A percentile compares a stretch with the other conserved stretches of the same genome.
Conservation (phyloP, 2,888 invertebrate genomes). For the Pollenia angustigena region DNA sequence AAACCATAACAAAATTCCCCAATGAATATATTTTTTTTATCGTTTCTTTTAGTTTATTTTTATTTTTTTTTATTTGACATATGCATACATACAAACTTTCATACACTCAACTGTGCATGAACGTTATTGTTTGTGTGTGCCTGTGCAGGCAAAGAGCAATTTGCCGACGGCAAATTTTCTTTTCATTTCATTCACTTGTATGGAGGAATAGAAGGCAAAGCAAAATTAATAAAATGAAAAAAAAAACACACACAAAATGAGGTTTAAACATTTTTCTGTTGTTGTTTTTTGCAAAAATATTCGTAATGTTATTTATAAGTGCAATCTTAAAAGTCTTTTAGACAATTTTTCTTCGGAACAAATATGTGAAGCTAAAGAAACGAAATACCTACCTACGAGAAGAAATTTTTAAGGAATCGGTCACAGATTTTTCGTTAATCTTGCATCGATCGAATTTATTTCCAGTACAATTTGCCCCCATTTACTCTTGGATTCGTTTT, state of each 20-base stretch:
- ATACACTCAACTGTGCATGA: not conserved
- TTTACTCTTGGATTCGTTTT: no score
- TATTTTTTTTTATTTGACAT: constrained; percentile 31
- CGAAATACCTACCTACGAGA: no score
- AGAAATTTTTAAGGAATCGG: no score
- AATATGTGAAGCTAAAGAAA: no score
- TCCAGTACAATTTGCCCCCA: no score
- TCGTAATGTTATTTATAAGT: constrained; percentile 5
- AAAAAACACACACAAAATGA: constrained; percentile 49
- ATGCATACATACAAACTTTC: constrained; percentile 15
- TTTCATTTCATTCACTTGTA: constrained; percentile 51
- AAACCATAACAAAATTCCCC: constrained; percentile 64
- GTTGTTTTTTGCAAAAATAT: constrained; percentile 29
- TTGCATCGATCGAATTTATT: no score
- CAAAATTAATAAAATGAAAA: constrained; percentile 22
- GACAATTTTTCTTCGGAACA: no score
- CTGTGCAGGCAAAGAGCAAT: constrained; percentile 46
- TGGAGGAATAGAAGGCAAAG: constrained; percentile 31
- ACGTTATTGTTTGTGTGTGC: not conserved
- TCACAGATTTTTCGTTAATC: no score
- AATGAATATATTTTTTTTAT: constrained; percentile 53
- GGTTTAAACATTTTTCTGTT: constrained; percentile 23
- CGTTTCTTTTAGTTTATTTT: constrained; percentile 19
- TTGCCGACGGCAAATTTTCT: constrained; percentile 64
- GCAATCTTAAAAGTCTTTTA: constrained; percentile 9